Evolutionary conservation across 1,140 invertebrate species (phyloP), one percentile per base, ranked within the genome.

Genomic region (Penaeus chinensis): DNA sequence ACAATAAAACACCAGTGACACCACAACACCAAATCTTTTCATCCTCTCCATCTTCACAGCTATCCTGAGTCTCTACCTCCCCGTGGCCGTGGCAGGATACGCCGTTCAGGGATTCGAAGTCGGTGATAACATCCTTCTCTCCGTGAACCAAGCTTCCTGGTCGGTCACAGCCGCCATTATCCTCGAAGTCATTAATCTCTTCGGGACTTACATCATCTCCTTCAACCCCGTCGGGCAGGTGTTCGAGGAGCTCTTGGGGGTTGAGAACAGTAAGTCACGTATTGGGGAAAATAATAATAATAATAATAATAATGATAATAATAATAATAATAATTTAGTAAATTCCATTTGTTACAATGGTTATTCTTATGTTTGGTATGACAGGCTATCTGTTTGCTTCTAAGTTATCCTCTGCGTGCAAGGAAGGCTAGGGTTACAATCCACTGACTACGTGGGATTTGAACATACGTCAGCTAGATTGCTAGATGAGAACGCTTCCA

Each of bases 191-290:
- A 18, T 90, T 61, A 89, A 95, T 91, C 92, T 95, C 5, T 91
- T 95, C 16, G 92, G 94, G 54, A 95, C 95, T 11, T 95, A 95
- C 90, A 91, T 95, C 37, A 95, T 95, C 84, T 92, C 94, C 74
- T 93, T 95, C 63, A 95, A 95, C 91, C 94, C 95, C 0, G 93
- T 95, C 20, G 94, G 93, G 90, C 94, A 95, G 91, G 94, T 95
- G 90, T 91, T 95, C 63, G 96, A 96, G 92, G 93, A 95, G 88
- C 91, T 95, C 1, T 93, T 95, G 78, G 92, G 93, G 62, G 92
- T 95, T 32, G 85, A 87, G n/a, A 65, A 63, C 18, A 83, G 85
- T 87, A 83, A 66, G 85, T 87, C 54, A 54, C 54, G 54, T 54
- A 8, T 16, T 16, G 16, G 54, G 8, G 54, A 2, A 32, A 32